Evolutionary conservation across 1,140 invertebrate genomes (phyloP).

Genomic region (Laupala kohalensis): DNA sequence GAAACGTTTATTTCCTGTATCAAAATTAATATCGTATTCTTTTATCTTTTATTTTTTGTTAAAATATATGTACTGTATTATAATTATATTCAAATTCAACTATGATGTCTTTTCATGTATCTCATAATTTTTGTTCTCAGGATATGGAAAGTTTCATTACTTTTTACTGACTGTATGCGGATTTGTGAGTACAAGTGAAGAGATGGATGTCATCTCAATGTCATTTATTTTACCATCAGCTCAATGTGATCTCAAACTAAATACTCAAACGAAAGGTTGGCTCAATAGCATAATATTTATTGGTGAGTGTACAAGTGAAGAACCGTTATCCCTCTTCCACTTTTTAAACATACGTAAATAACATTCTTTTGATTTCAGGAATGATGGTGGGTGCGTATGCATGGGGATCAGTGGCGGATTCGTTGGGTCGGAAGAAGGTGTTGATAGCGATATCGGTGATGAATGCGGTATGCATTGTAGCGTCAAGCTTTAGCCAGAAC

Average conservation of each 20-base stretch:
- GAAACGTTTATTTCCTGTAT: neutral
- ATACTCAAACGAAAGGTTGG: constrained; percentile 62
- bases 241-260: constrained; percentile 78
- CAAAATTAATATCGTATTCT: neutral
- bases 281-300: constrained; percentile 27
- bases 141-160: constrained; percentile 87
- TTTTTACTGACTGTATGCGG: constrained; percentile 76
- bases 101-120: neutral
- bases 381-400: constrained; percentile 88
- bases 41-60: neutral
- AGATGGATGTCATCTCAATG: constrained; percentile 91
- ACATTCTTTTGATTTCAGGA: constrained; percentile 41
- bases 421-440: constrained; percentile 67
- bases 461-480: constrained; percentile 76
- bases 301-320: no score
- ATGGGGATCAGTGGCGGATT: constrained; percentile 82
- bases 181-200: constrained; percentile 85
- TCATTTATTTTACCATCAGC: constrained; percentile 87
- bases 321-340: no score
- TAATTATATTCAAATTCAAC: no score
- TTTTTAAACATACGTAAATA: no score
- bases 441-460: constrained; percentile 78
- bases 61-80: neutral
- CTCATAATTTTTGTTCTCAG: constrained; percentile 30
- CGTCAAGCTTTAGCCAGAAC: constrained; percentile 73